Conservation (phyloP, 2,888 invertebrate species). For the Fragum fragum region DNA sequence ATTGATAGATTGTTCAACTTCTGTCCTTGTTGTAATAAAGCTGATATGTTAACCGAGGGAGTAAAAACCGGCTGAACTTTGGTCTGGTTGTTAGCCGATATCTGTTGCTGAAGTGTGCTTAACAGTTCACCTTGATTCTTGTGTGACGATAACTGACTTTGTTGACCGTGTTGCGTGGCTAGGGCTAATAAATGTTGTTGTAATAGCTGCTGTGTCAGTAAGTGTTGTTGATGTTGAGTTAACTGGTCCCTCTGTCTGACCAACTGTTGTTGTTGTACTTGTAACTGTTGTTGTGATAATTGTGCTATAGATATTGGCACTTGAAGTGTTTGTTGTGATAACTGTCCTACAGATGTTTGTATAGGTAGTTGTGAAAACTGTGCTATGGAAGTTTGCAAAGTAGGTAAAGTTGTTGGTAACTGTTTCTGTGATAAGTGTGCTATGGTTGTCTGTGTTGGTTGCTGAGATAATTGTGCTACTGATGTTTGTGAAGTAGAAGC, state of each 20-base stretch:
- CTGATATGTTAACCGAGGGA: conserved; percentile 45
- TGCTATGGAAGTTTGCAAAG: background rate
- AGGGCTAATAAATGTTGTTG: conserved; percentile 51
- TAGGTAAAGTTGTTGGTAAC: background rate
- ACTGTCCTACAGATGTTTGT: background rate
- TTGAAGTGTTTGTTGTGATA: background rate
- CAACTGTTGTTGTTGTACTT: conserved; percentile 46
- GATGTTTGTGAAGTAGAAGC: too few species aligned
- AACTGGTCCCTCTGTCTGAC: conserved; percentile 52
- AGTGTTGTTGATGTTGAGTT: conserved; percentile 52
- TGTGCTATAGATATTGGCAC: conserved; percentile 10
- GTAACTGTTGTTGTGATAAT: conserved; percentile 40
- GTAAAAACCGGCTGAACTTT: conserved; percentile 16
- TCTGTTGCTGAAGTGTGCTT: conserved; percentile 18
- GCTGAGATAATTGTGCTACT: too few species aligned
- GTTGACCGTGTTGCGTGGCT: conserved; percentile 40
- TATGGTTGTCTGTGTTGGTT: too few species aligned
- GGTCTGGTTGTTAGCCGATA: background rate
- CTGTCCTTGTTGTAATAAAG: conserved; percentile 52
- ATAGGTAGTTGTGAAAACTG: background rate
- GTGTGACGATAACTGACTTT: conserved; percentile 17
- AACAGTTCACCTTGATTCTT: background rate
- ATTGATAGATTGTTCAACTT: conserved; percentile 28
- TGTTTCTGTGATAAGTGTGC: too few species aligned
- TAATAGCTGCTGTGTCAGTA: conserved; percentile 48